Conservation (phyloP, 1,140 invertebrate genomes). For the Nylanderia fulva region DNA sequence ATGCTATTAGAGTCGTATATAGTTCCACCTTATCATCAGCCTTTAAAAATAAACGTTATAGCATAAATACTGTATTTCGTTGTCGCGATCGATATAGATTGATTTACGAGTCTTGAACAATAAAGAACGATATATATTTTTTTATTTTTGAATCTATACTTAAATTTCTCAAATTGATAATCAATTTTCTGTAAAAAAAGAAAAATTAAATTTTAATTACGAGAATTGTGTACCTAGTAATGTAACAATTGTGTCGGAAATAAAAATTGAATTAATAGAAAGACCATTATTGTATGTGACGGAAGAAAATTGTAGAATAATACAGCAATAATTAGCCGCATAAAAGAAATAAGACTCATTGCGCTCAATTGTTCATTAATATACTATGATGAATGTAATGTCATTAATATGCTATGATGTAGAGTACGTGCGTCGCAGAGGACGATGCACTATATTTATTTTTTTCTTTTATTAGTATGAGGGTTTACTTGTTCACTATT, state of each 20-base stretch:
- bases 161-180: not conserved
- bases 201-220: not conserved
- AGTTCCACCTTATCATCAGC: not conserved
- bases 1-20: constrained; percentile 7
- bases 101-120: not conserved
- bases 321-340: not conserved
- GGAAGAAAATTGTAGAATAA: not conserved
- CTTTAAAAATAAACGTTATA: constrained; percentile 22
- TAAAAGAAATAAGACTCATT: not conserved
- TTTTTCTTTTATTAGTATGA: constrained; percentile 7
- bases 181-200: not conserved
- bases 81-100: constrained; percentile 7
- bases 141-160: not conserved
- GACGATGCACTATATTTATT: no score
- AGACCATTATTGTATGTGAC: not conserved
- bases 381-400: no score
- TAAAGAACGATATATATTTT: not conserved
- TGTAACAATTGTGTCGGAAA: no score
- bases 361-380: constrained; percentile 25
- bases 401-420: not conserved
- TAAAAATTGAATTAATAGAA: not conserved
- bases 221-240: not conserved
- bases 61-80: not conserved
- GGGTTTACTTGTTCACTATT: not conserved
- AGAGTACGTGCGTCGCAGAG: not conserved